Conservation (phyloP, 2,888 invertebrate genomes). For the Drosophila robusta region DNA sequence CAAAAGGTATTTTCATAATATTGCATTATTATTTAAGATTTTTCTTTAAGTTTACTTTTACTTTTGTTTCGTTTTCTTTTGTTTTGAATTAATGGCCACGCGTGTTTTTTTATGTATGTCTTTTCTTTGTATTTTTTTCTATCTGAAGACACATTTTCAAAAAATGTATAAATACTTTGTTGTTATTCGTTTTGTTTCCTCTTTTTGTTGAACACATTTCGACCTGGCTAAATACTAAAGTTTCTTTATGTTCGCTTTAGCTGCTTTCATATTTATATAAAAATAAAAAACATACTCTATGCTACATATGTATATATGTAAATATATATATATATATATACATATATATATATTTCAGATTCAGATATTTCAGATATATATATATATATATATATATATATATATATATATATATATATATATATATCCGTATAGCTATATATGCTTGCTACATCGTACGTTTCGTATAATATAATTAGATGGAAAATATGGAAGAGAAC, state of each 20-base stretch:
- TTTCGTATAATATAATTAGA: constrained; percentile 11
- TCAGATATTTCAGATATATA: no score
- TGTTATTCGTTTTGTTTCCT: constrained; percentile 29
- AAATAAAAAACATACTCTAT: constrained; percentile 50
- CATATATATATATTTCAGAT: constrained; percentile 14
- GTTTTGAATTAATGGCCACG: constrained; percentile 61
- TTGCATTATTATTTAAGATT: constrained; percentile 45
- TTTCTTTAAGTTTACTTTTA: constrained; percentile 35
- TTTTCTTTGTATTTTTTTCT: constrained; percentile 30
- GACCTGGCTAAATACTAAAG: constrained; percentile 59
- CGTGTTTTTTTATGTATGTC: constrained; percentile 50
- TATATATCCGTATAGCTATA: constrained; percentile 14
- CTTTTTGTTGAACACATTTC: constrained; percentile 55
- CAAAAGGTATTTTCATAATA: constrained; percentile 49
- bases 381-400: constrained; percentile 16
- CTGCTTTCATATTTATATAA: constrained; percentile 49
- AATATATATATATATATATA: constrained; percentile 15
- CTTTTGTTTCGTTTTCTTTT: constrained; percentile 19
- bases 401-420: constrained; percentile 18
- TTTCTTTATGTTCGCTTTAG: constrained; percentile 27
- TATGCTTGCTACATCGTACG: constrained; percentile 18
- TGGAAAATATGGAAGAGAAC: constrained; percentile 31
- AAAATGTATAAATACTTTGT: constrained; percentile 51
- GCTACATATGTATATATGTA: constrained; percentile 21
- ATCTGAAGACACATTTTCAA: constrained; percentile 38